Evolutionary conservation across 2,888 invertebrate species (phyloP), one percentile per base, ranked within the genome.

Genomic region (Pammene aurita): DNA sequence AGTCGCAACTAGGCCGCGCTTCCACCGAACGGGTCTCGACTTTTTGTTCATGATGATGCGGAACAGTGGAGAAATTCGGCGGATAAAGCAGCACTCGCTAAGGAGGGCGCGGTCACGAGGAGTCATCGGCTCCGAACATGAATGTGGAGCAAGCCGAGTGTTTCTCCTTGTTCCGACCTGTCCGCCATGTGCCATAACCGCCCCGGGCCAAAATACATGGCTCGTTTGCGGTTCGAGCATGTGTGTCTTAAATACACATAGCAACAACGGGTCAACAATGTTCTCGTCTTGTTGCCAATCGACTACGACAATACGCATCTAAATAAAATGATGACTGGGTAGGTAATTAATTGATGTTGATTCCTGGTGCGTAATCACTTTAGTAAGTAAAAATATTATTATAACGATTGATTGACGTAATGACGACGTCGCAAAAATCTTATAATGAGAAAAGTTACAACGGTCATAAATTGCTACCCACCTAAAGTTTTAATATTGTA

Each of bases 21-120:
- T 85, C 86, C 82, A 85, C 83, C 79, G 76, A 90, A 90, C 89
- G 88, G 89, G 90, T 88, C 85, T 89, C 82, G 82, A 86, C 83
- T 90, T 91, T 91, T 91, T 91, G 89, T 90, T 87, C 85, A 83
- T 85, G 89, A 87, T 89, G 88, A 87, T 90, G 89, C 89, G 88
- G 86, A 88, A 89, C 90, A 87, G 87, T 88, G 85, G 88, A 90
- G 90, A 91, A 92, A 92, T 92, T 92, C 82, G 89, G 88, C 84
- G 83, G 90, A 89, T 88, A 87, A 88, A 86, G 86, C 88, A 86
- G 87, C 84, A 84, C 84, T 87, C 83, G 83, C 75, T 86, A 90
- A 90, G 87, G 89, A 85, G 91, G 90, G 85, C 91, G 87, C 89
- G 90, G 90, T 90, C 91, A 90, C 87, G 84, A 88, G 84, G 85